Conservation (phyloP, 2,888 invertebrate genomes). For the Campoletis raptor region DNA sequence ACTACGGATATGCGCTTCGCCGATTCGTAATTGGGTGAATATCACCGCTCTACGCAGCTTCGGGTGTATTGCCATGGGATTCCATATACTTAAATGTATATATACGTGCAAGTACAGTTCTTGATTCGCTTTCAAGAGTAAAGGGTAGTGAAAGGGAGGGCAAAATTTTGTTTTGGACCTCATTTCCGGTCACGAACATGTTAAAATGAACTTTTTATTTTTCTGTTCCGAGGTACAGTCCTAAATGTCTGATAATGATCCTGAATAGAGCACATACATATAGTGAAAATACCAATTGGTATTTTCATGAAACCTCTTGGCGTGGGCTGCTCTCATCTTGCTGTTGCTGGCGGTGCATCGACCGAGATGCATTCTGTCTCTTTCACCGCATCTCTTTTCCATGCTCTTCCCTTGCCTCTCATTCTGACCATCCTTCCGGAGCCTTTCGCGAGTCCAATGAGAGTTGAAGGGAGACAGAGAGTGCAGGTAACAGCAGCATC, state of each 20-base stretch:
- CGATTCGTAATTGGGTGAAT: constrained; percentile 59
- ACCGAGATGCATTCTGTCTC: constrained; percentile 67
- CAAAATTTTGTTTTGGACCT: constrained; percentile 30
- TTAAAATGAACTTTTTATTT: constrained; percentile 8
- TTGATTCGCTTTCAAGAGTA: neutral
- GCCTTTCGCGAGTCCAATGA: constrained; percentile 37
- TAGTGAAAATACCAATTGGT: constrained; percentile 42
- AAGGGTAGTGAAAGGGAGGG: neutral
- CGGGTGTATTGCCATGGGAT: constrained; percentile 17
- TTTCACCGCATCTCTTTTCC: constrained; percentile 63
- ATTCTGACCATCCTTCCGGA: constrained; percentile 63
- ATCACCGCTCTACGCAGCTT: constrained; percentile 39
- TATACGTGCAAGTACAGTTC: neutral
- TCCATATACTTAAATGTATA: neutral
- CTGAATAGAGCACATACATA: constrained; percentile 21
- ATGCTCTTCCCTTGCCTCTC: constrained; percentile 58
- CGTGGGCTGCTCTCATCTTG: constrained; percentile 45
- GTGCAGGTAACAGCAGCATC: constrained; percentile 40
- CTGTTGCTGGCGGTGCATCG: constrained; percentile 60
- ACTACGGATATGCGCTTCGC: constrained; percentile 62
- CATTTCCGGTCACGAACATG: constrained; percentile 60
- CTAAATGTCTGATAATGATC: constrained; percentile 38
- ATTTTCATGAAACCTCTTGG: constrained; percentile 41
- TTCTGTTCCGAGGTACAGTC: neutral
- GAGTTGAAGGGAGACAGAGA: constrained; percentile 43